Percentiles rank a stretch among this genome's conserved stretches.
Evolutionary conservation across 2,888 invertebrate species (phyloP).

Genomic region (Tetrapedia diversipes): DNA sequence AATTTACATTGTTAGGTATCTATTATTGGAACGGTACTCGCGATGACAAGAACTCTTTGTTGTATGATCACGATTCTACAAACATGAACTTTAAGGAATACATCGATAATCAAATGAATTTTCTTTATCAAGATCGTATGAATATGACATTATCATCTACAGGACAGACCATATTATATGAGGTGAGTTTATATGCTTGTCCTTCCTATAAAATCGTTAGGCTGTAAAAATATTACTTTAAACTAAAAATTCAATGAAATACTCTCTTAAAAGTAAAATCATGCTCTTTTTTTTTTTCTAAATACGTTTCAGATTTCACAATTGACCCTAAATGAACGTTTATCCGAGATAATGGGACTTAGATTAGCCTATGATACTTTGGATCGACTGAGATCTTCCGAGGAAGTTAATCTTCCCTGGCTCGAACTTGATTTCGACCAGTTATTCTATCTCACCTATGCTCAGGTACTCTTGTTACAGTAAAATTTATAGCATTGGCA

Average conservation of each 20-base stretch:
- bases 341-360: constrained; percentile 73
- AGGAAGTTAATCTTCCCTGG: constrained; percentile 69
- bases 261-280: background rate
- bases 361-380: constrained; percentile 76
- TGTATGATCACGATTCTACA: constrained; percentile 39
- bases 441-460: constrained; percentile 74
- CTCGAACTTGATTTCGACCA: constrained; percentile 64
- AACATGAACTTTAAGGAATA: constrained; percentile 60
- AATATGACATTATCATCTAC: constrained; percentile 61
- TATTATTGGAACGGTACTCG: constrained; percentile 69
- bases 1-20: constrained; percentile 62
- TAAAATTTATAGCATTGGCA: constrained; percentile 50
- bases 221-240: constrained; percentile 26
- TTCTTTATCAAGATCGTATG: constrained; percentile 50
- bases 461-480: constrained; percentile 73
- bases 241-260: constrained; percentile 11
- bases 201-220: constrained; percentile 14
- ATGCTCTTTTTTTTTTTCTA: background rate
- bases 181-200: constrained; percentile 50
- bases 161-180: constrained; percentile 62
- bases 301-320: constrained; percentile 64
- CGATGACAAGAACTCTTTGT: constrained; percentile 39
- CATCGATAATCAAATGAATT: constrained; percentile 59
- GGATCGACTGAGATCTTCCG: constrained; percentile 57
- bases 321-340: constrained; percentile 71